Evolutionary conservation across 2,797 vertebrate species (phyloP), one percentile per base, ranked within the genome.

Genomic region (Parauchenoglanis punctatus): DNA sequence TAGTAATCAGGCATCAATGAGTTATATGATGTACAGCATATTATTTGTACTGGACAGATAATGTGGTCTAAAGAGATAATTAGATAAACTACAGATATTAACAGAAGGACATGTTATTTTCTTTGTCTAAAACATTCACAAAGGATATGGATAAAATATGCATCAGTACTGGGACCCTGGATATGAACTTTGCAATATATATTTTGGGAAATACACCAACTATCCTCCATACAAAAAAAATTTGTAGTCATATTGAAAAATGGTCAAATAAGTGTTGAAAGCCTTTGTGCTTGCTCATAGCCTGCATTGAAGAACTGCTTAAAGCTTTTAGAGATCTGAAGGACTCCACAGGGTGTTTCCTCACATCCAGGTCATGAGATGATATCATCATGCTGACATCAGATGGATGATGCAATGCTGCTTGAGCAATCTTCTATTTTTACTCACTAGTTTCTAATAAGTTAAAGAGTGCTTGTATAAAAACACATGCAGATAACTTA

Each of bases 341-440:
- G 31, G 18, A 13, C 13, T 20, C 77, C 67, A 87, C 59, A 52
- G 28, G 63, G 86, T 70, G 81, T 49, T 58, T 89, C 86, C 81
- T 81, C 56, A 86, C 73, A 56, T 81, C 85, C 78, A 81, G 78
- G 78, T 76, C 73, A 86, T 63, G 61, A 80, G 88, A 77, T 77
- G 85, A 91, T 83, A 73, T 88, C 90, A 89, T 52, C 78, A 56
- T 56, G 83, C 35, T 91, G 88, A 89, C 65, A 76, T 91, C 85
- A 89, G 83, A 56, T 25, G n/a, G 77, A 77, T 89, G 90, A 88
- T 73, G 88, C 78, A 85, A 88, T 89, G 52, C 59, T 83, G 68
- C 72, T 61, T 56, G 70, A 75, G 15, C 61, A 67, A 12, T 13
- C 56, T 63, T 61, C 35, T 40, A 76, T 85, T 63, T 75, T 63